phyloP scores from a whole-genome alignment of 2,888 invertebrate species.

The Pogonocherus hispidulus region DNA sequence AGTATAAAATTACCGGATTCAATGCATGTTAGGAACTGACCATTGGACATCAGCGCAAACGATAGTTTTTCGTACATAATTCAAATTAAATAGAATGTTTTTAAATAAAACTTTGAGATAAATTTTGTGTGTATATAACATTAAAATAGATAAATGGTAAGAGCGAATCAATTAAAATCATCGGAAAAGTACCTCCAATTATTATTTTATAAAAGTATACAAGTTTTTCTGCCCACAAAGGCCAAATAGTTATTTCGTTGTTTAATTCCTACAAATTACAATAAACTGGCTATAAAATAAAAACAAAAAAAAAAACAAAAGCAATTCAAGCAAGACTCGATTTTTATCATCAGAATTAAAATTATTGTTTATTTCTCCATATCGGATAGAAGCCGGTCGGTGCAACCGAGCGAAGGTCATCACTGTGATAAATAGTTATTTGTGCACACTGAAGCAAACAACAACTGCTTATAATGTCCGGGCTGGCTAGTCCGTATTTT shows the following conservation, averaged over 20 bases:
- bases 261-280: neutral
- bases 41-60: too few species aligned
- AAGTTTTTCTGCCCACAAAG: neutral
- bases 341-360: slow-evolving; percentile 26
- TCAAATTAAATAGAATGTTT: too few species aligned
- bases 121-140: too few species aligned
- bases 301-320: neutral
- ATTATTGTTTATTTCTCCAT: slow-evolving; percentile 44
- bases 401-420: slow-evolving; percentile 48
- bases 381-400: slow-evolving; percentile 41
- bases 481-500: neutral
- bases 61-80: too few species aligned
- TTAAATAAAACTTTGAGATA: too few species aligned
- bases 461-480: slow-evolving; percentile 16
- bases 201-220: too few species aligned
- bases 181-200: too few species aligned
- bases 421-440: slow-evolving; percentile 44
- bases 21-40: too few species aligned
- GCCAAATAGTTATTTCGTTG: neutral
- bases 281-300: neutral
- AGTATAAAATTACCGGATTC: too few species aligned
- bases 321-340: slow-evolving; percentile 8
- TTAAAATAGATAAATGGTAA: too few species aligned
- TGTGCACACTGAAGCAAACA: slow-evolving; percentile 21
- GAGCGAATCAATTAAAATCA: too few species aligned